phyloP scores from a whole-genome alignment of 1,140 invertebrate genomes.

The Ridgeia piscesae region DNA sequence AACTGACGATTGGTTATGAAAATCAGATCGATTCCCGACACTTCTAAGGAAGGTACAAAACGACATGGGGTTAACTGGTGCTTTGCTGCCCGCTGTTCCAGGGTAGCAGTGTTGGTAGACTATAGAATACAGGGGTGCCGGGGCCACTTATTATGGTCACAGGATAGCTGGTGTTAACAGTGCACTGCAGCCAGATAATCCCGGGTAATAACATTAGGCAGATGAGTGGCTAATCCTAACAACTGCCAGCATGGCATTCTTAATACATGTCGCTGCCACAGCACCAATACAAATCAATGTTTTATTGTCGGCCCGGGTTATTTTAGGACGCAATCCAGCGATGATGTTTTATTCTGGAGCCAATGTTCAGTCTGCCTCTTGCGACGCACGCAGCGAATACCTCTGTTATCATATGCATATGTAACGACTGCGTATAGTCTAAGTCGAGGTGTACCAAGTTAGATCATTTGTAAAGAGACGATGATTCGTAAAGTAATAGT shows the following conservation, averaged over 20 bases:
- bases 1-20: too few relatives aligned
- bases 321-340: background rate
- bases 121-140: too few relatives aligned
- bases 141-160: background rate
- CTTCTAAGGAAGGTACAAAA: too few relatives aligned
- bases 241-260: background rate
- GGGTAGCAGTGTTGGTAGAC: too few relatives aligned
- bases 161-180: background rate
- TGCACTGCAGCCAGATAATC: background rate
- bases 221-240: background rate
- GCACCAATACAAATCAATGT: background rate
- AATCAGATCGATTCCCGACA: too few relatives aligned
- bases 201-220: background rate
- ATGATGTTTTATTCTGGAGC: slow-evolving; percentile 1
- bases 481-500: too few relatives aligned
- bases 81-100: too few relatives aligned
- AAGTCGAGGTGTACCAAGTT: background rate
- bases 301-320: background rate
- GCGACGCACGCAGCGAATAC: background rate
- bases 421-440: background rate
- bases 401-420: background rate
- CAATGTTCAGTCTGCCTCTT: background rate
- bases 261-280: background rate
- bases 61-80: too few relatives aligned
- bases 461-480: background rate